A percentile compares a stretch with the other conserved stretches of the same genome.
These are phyloP conservation scores for Lordiphosa andalusiaca DNA, from an alignment of 2,888 invertebrate species.

Conservation along the genomic window DNA sequence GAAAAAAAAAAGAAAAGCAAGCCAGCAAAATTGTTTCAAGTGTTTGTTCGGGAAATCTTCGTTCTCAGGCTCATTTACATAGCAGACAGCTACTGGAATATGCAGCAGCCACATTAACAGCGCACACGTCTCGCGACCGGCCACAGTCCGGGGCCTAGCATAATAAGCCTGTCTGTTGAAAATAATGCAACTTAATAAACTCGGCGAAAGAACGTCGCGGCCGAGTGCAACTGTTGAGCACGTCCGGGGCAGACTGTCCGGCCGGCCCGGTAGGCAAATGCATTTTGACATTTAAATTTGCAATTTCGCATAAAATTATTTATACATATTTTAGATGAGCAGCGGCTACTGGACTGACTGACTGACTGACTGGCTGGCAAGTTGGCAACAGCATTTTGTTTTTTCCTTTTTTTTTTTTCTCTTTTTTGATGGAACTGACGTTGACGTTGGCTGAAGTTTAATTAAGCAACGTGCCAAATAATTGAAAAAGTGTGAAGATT, in stretches of 20 bases:
- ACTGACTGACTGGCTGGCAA: not conserved
- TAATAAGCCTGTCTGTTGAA: conserved; percentile 63
- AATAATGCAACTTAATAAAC: conserved; percentile 70
- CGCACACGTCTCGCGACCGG: not conserved
- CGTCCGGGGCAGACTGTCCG: conserved; percentile 29
- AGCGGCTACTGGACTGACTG: conserved; percentile 30
- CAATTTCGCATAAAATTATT: conserved; percentile 76
- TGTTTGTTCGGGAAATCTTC: conserved; percentile 3
- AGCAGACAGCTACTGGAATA: conserved; percentile 59
- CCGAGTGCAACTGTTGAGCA: conserved; percentile 19
- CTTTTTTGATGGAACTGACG: conserved; percentile 43
- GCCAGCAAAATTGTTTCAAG: too few species aligned
- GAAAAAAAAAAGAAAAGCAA: too few species aligned
- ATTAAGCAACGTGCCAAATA: conserved; percentile 78
- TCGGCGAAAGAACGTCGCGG: conserved; percentile 52
- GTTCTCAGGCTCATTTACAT: conserved; percentile 74
- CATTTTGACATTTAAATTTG: conserved; percentile 76
- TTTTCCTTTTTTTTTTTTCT: too few species aligned
- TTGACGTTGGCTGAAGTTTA: conserved; percentile 74
- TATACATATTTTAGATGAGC: conserved; percentile 39
- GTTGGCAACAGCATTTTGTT: conserved; percentile 32
- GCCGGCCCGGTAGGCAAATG: conserved; percentile 60
- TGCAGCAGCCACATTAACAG: conserved; percentile 5
- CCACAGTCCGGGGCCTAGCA: conserved; percentile 41
- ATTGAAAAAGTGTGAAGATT: conserved; percentile 78